Percentiles rank a stretch among this genome's conserved stretches.
These are phyloP conservation scores for Bradynema listronoti DNA, from an alignment of 1,140 invertebrate genomes.

Conservation along the genomic window DNA sequence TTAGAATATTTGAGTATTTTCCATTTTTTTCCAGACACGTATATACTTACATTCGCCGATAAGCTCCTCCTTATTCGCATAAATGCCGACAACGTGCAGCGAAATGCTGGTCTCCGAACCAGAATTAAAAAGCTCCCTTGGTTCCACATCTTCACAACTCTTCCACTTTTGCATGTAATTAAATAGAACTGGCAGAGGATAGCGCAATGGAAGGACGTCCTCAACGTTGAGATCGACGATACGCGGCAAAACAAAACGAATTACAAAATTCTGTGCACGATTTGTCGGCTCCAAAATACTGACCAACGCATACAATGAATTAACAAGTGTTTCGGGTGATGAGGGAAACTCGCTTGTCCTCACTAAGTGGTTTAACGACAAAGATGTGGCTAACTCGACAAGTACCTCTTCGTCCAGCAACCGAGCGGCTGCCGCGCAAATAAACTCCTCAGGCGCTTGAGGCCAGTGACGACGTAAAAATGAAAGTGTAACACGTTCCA, in stretches of 20 bases:
- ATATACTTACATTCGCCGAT: conserved; percentile 48
- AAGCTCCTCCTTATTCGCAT: conserved; percentile 37
- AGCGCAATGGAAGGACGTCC: conserved; percentile 46
- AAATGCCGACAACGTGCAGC: conserved; percentile 52
- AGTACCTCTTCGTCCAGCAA: conserved; percentile 9
- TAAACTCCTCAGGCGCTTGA: conserved; percentile 41
- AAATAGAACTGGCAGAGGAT: conserved; percentile 42
- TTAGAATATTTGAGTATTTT: too few relatives aligned
- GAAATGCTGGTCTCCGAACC: conserved; percentile 42
- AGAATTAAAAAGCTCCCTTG: conserved; percentile 35
- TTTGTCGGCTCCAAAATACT: conserved; percentile 16
- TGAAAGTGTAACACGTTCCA: conserved; percentile 12
- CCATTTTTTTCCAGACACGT: too few relatives aligned
- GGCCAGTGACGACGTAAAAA: conserved; percentile 38
- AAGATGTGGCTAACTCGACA: conserved; percentile 14
- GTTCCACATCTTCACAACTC: conserved; percentile 33
- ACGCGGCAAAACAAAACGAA: conserved; percentile 28
- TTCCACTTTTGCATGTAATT: conserved; percentile 39
- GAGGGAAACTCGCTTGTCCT: conserved; percentile 36
- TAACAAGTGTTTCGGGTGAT: conserved; percentile 17
- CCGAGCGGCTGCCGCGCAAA: conserved; percentile 20
- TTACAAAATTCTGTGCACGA: conserved; percentile 28
- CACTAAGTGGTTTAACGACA: conserved; percentile 37
- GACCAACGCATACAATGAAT: conserved; percentile 25
- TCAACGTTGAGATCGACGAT: conserved; percentile 29